Conservation (phyloP, 2,797 vertebrate species). For the Sebastes steindachneri region DNA sequence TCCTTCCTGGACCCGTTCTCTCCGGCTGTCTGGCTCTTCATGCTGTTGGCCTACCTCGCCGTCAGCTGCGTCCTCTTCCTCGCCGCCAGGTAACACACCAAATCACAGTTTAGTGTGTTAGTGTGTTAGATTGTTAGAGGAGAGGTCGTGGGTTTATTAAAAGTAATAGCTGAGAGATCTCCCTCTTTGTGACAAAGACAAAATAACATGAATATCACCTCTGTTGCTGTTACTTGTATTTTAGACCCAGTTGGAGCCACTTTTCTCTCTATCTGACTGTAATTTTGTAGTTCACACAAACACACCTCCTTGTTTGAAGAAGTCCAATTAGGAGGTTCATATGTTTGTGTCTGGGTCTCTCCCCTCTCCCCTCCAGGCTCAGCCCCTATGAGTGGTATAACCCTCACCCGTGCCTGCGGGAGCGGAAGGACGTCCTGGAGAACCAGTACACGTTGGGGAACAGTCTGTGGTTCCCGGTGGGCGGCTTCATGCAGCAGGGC, state of each 20-base stretch:
- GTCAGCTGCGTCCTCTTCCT: constrained; percentile 95
- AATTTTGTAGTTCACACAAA: too few relatives aligned
- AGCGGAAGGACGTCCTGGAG: constrained; percentile 87
- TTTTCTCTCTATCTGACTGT: too few relatives aligned
- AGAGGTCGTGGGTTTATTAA: too few relatives aligned
- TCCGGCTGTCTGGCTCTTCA: constrained; percentile 95
- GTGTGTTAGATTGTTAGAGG: too few relatives aligned
- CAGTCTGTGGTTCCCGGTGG: constrained; percentile 94
- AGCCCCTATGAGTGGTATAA: constrained; percentile 95
- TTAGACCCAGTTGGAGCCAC: too few relatives aligned
- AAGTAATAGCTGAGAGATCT: too few relatives aligned
- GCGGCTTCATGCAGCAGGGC: constrained; percentile 96
- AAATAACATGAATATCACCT: too few relatives aligned
- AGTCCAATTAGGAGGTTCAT: not conserved
- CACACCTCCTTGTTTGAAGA: too few relatives aligned
- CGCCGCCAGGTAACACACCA: constrained; percentile 88
- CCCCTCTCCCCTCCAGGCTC: constrained; percentile 73
- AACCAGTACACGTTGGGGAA: constrained; percentile 94
- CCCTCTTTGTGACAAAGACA: too few relatives aligned
- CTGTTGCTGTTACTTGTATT: too few relatives aligned
- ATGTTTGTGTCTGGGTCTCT: not conserved
- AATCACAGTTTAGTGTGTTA: too few relatives aligned
- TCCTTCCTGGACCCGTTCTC: constrained; percentile 96
- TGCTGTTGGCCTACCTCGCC: constrained; percentile 92
- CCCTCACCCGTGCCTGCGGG: constrained; percentile 88